A percentile compares a stretch with the other conserved stretches of the same genome.
Conservation (phyloP, 2,888 invertebrate genomes). For the Melipona bicolor region DNA sequence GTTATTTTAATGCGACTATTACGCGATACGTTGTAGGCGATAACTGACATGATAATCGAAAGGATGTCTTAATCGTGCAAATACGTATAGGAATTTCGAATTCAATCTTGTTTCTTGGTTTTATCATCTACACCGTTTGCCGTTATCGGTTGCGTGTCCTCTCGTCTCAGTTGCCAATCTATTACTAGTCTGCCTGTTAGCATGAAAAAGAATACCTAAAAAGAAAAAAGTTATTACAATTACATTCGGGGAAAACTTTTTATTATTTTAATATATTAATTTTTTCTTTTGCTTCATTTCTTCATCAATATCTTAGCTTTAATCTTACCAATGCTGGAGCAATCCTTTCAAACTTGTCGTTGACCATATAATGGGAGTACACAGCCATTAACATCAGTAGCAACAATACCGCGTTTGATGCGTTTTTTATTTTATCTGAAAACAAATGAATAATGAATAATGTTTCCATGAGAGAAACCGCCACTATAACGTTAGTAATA, state of each 20-base stretch:
- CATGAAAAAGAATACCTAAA: slow-evolving; percentile 94
- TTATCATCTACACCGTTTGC: slow-evolving; percentile 85
- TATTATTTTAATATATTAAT: not conserved
- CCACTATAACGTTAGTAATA: too few relatives aligned
- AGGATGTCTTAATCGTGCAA: not conserved
- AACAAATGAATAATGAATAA: slow-evolving; percentile 63
- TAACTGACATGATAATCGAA: slow-evolving; percentile 15
- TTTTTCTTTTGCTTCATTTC: too few relatives aligned
- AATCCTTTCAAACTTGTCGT: slow-evolving; percentile 95
- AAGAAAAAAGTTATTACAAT: not conserved
- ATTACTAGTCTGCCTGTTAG: slow-evolving; percentile 94
- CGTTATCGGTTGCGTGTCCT: slow-evolving; percentile 81
- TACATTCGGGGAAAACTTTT: not conserved
- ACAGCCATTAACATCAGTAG: slow-evolving; percentile 94
- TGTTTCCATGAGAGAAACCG: not conserved
- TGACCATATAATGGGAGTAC: slow-evolving; percentile 96
- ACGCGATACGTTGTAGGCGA: slow-evolving; percentile 3
- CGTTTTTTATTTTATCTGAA: slow-evolving; percentile 95
- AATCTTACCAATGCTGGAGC: slow-evolving; percentile 92
- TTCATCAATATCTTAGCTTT: not conserved
- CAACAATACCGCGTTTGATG: slow-evolving; percentile 93
- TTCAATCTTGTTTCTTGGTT: slow-evolving; percentile 85
- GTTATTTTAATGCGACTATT: slow-evolving; percentile 18
- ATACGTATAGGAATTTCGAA: slow-evolving; percentile 4
- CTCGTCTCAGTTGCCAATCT: slow-evolving; percentile 88